Percentiles rank a stretch among this genome's conserved stretches.
Evolutionary conservation across 2,797 vertebrate species (phyloP).

Genomic region (Chrysocyon brachyurus): DNA sequence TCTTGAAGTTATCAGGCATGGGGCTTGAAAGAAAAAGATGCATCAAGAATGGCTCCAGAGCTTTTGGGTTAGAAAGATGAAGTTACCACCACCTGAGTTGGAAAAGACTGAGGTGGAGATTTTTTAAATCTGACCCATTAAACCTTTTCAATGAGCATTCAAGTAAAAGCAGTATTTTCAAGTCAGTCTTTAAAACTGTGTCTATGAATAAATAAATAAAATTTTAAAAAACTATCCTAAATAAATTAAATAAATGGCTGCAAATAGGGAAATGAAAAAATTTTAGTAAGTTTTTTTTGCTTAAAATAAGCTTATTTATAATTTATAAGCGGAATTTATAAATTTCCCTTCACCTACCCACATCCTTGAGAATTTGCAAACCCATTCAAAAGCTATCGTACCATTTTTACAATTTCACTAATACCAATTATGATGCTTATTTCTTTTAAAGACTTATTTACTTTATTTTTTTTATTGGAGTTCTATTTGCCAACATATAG

Average conservation of each 20-base stretch:
- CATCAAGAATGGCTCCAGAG: not conserved
- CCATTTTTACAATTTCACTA: not conserved
- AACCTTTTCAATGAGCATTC: not conserved
- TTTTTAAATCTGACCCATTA: not conserved
- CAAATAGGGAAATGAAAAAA: not conserved
- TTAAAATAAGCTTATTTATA: not conserved
- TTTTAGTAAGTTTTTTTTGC: not conserved
- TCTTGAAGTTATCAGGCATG: not conserved
- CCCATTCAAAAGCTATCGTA: not conserved
- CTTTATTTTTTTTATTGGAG: too few relatives aligned
- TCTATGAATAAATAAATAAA: too few relatives aligned
- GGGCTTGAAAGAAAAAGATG: not conserved
- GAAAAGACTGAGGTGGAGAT: not conserved
- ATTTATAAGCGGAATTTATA: not conserved
- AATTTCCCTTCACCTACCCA: not conserved
- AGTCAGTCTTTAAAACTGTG: not conserved
- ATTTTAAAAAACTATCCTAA: not conserved
- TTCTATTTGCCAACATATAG: too few relatives aligned
- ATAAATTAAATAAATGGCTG: not conserved
- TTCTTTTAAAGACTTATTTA: not conserved
- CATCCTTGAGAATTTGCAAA: not conserved
- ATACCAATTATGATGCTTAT: not conserved
- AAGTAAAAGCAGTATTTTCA: not conserved
- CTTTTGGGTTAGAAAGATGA: not conserved
- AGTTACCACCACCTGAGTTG: not conserved